Base-by-base conservation (phyloP, 2,797 vertebrate species). In the Pagetopsis macropterus region DNA sequence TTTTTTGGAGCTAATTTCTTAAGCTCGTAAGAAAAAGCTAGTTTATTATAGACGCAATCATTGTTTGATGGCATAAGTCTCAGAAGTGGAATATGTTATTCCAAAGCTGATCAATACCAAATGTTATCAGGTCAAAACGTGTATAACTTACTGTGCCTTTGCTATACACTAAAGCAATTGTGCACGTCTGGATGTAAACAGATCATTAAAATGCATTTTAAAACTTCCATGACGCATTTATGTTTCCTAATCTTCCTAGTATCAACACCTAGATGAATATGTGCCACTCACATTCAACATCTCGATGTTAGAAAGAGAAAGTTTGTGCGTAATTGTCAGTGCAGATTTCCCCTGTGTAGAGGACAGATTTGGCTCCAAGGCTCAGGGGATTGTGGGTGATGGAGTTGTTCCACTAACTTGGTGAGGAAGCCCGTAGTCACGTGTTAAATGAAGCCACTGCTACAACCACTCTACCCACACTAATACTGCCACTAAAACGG, bases 321-420 rank as follows among this genome's bases (percentile, higher is more conserved):
- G 74, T 61, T 63, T 45, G 48, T 56, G 45, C 74, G 60, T 59
- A 69, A 69, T 80, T 75, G 73, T 76, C 74, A 66, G 75, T 9
- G 40, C 75, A 84, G 75, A 87, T 88, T 89, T 87, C 81, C 76
- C 81, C 51, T 41, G 84, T 82, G 81, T 76, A 57, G 70, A 84
- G 71, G 82, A 76, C 82, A 81, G 61, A 85, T 88, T 88, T 83
- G 74, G 57, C 78, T 77, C 4, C 16, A 44, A 87, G 82, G 78
- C 85, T 78, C 57, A 52, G 55, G 81, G 86, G 86, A 82, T 76
- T 83, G 79, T 72, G 75, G 74, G 72, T 84, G 76, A 84, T 89
- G 9, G 50, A 82, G 80, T 79, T 73, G 61, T 33, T 76, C 56
- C 74, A 55, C 76, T 76, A 50, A 9, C 33, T 9, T 70, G 65